These are phyloP conservation scores for Danaus plexippus DNA, from an alignment of 1,140 invertebrate species.

Conservation along the genomic window DNA sequence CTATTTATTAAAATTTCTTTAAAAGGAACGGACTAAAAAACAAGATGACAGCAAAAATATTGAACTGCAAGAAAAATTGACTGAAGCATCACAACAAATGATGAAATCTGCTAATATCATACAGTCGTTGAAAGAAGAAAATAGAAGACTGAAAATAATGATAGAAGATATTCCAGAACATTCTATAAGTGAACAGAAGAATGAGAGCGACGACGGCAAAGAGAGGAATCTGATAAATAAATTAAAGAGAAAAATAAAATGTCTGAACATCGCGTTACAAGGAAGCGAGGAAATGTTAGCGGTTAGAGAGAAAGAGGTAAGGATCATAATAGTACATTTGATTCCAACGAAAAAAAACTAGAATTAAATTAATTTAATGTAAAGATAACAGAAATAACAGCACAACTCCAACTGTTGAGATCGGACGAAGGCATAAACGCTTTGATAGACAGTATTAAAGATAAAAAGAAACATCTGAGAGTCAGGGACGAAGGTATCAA, in stretches of 20 bases:
- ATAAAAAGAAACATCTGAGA: constrained; percentile 53
- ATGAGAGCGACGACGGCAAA: constrained; percentile 53
- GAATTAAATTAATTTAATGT: not conserved
- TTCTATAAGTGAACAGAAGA: constrained; percentile 36
- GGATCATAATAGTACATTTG: constrained; percentile 12
- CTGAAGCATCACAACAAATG: constrained; percentile 80
- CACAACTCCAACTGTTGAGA: constrained; percentile 49
- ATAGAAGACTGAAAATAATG: constrained; percentile 37
- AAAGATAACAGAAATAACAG: constrained; percentile 44
- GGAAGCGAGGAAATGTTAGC: constrained; percentile 43
- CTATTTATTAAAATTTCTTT: no score
- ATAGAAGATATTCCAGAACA: constrained; percentile 35
- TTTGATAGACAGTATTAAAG: constrained; percentile 47
- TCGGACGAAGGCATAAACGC: constrained; percentile 50
- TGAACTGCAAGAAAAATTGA: constrained; percentile 78
- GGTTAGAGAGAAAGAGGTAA: constrained; percentile 59
- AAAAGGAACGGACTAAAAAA: no score
- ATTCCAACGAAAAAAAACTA: not conserved
- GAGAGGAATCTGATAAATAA: constrained; percentile 45
- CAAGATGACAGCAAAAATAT: constrained; percentile 76
- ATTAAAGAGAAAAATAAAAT: constrained; percentile 43
- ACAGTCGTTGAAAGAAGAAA: constrained; percentile 45
- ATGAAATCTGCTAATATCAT: constrained; percentile 51
- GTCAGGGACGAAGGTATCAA: constrained; percentile 59
- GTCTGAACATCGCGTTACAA: constrained; percentile 32